Percentiles rank a stretch among this genome's conserved stretches.
These are phyloP conservation scores for Geotrypetes seraphini DNA, from an alignment of 2,797 vertebrate genomes.

Conservation along the genomic window DNA sequence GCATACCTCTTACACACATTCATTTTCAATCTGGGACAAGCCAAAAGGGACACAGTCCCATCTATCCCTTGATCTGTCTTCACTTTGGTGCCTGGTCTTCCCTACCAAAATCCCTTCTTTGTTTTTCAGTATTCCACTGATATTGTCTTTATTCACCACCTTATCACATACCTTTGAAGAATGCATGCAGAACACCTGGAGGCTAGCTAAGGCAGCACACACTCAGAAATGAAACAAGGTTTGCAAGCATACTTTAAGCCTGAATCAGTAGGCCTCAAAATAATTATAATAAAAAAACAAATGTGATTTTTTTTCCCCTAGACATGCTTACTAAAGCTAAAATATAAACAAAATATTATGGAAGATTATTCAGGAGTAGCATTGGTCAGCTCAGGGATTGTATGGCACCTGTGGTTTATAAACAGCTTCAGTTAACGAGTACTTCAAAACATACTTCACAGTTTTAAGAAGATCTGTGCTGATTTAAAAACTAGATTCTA, in stretches of 20 bases:
- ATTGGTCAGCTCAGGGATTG: constrained; percentile 61
- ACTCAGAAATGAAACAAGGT: constrained; percentile 56
- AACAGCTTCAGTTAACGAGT: constrained; percentile 80
- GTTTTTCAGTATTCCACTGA: constrained; percentile 15
- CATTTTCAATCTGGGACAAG: background rate
- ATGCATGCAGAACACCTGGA: constrained; percentile 58
- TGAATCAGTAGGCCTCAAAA: constrained; percentile 59
- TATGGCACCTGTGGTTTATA: constrained; percentile 97
- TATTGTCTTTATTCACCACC: too few relatives aligned
- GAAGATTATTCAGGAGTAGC: constrained; percentile 51
- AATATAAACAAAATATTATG: constrained; percentile 47
- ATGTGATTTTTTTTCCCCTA: background rate
- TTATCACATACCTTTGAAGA: constrained; percentile 42
- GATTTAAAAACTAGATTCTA: constrained; percentile 93
- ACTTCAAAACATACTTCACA: constrained; percentile 92
- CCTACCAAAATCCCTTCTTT: too few relatives aligned
- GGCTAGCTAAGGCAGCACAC: constrained; percentile 73
- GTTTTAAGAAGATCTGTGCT: constrained; percentile 90
- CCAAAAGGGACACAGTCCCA: constrained; percentile 8
- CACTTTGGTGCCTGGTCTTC: too few relatives aligned
- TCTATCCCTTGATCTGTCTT: background rate
- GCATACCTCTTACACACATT: background rate
- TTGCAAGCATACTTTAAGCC: constrained; percentile 62
- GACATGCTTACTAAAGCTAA: constrained; percentile 56
- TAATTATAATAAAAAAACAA: constrained; percentile 20